Evolutionary conservation across 92 coral and sea anemone species (phyloP).

Genomic region (Umimayanthus kanabou): DNA sequence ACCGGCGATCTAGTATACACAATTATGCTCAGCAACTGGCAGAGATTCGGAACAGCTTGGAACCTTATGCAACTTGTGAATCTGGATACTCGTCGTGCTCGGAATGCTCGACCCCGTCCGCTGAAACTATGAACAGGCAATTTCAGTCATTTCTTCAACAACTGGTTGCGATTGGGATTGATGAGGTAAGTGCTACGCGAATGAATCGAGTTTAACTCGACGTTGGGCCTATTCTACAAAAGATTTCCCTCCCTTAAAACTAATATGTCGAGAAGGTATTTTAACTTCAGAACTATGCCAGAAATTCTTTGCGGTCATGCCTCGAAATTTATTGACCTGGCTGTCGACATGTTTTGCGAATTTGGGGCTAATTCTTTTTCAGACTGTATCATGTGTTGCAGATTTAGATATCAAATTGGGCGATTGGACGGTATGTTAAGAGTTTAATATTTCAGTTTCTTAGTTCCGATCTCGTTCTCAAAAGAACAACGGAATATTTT

Average conservation of each 20-base stretch:
- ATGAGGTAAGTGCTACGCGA: conserved; percentile 63
- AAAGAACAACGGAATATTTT: background rate
- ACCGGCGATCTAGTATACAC: conserved; percentile 67
- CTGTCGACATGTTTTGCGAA: conserved; percentile 41
- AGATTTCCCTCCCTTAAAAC: background rate
- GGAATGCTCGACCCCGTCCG: conserved; percentile 61
- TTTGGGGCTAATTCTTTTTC: conserved; percentile 32
- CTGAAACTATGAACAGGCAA: conserved; percentile 69
- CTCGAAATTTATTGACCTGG: conserved; percentile 14
- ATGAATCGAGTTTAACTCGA: background rate
- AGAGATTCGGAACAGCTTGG: conserved; percentile 76
- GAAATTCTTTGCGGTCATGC: conserved; percentile 53
- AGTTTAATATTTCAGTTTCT: background rate
- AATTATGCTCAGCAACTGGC: conserved; percentile 69
- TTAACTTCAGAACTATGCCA: conserved; percentile 34
- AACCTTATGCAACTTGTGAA: conserved; percentile 77
- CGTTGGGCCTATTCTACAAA: background rate
- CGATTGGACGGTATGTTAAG: conserved; percentile 12
- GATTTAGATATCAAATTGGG: conserved; percentile 20
- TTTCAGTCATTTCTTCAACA: conserved; percentile 52
- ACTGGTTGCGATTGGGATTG: conserved; percentile 75
- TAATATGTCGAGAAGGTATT: conserved; percentile 7
- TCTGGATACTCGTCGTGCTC: conserved; percentile 89
- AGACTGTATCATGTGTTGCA: conserved; percentile 46
- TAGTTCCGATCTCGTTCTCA: background rate